Base-by-base conservation (phyloP, 2,888 invertebrate genomes). In the Dermolepida albohirtum region DNA sequence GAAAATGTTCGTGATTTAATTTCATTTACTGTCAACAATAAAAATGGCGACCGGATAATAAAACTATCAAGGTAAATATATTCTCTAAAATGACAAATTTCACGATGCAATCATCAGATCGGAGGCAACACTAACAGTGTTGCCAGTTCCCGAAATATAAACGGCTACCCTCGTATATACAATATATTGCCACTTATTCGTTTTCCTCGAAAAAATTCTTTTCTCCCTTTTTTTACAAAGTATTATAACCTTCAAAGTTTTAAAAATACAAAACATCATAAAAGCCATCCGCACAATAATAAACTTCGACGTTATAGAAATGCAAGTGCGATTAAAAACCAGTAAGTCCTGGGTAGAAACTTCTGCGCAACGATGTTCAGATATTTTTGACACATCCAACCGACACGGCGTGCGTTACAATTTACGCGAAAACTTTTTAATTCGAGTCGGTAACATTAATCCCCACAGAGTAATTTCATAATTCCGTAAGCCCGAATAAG, bases 391-490 rank as follows among this genome's bases (percentile, higher is more conserved):
- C 49, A 22, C 47, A 34, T 29, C 59, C 43, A 34, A 43, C 52
- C 52, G 54, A 55, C 65, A 43, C 8, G 34, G 34, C 34, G 6
- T 34, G 65, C 65, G 55, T 41, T 40, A 47, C 55, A 55, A 66
- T 66, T 66, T 66, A 66, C 47, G 55, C 55, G 66, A 66, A 49
- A 49, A 66, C 66, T 50, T 54, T 55, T 55, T 49, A 54, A 66
- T 54, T 66, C 55, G 47, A 49, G 44, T 16, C 29, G 44, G 66
- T 49, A 66, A 66, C 49, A 66, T 66, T 66, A 66, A 66, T 66
- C 66, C 66, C 66, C 47, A 39, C 66, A 44, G 66, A 55, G 66
- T 66, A 66, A 66, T 66, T 66, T 66, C 49, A 47, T 57, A 66
- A 66, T 66, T 66, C 66, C 47, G 40, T 40, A 47, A 66, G 39